Evolutionary conservation across 2,113 vertebrate species (phyloP), one percentile per base, ranked within the genome.

Genomic region (Butastur rufipennis): DNA sequence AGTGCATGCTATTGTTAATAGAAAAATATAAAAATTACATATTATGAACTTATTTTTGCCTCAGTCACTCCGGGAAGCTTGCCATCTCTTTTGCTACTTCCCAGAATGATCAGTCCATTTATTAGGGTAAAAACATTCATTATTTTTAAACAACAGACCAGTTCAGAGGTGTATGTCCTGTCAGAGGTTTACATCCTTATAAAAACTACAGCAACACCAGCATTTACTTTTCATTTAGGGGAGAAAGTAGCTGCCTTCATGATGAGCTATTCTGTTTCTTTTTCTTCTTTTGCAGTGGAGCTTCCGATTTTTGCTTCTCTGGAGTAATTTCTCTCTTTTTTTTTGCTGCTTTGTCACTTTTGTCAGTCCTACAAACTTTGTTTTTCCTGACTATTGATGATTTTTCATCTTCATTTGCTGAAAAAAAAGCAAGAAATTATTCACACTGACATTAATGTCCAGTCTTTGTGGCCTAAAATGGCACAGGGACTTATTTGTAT

Each of bases 351-450:
- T 96, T 90, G 29, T 42, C 42, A 31, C 19, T 48, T 50, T 19
- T 48, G 48, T 38, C 56, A 18, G 36, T 65, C 86, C 65, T 23
- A 62, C 32, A 53, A 34, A 62, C 20, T 80, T 96, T 59, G 8
- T 79, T 68, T 86, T 70, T 66, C 11, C 7, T 83, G 55, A 36
- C 21, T 84, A 23, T 53, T 52, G 89, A 63, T 65, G 88, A 13
- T 20, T 83, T 92, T 45, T 96, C 89, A 88, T 86, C 62, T 97
- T 97, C 85, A 81, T 61, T 93, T 86, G 86, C 98, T 98, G 56
- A 71, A 97, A 98, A 77, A 80, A 80, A 96, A 40, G 40, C 10
- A 83, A 79, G 10, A 78, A 71, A 77, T 90, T 47, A 95, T 90
- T 82, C 36, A 63, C 25, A 53, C 18, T 68, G 42, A 66, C 29